Evolutionary conservation across 2,797 vertebrate genomes (phyloP).

Genomic region (Phaenicophaeus curvirostris): DNA sequence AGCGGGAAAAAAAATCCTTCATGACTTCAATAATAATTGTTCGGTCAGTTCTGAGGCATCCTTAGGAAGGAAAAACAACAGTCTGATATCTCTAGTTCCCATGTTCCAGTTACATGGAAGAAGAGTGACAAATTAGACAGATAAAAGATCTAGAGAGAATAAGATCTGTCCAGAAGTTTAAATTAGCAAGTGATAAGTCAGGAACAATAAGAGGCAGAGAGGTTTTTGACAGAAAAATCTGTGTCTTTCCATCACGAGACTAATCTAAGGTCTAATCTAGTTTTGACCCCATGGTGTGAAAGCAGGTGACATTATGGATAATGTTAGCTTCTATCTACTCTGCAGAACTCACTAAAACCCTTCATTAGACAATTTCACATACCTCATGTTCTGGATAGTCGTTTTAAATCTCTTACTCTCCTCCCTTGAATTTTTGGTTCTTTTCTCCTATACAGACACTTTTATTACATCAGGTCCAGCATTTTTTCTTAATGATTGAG

Average conservation of each 20-base stretch:
- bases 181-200: not conserved
- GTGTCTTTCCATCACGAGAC: not conserved
- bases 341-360: not conserved
- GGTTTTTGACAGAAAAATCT: not conserved
- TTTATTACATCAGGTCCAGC: not conserved
- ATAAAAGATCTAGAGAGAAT: not conserved
- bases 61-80: not conserved
- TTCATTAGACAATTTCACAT: not conserved
- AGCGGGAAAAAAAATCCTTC: slow-evolving; percentile 16
- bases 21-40: not conserved
- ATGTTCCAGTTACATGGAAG: not conserved
- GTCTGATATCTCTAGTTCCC: not conserved
- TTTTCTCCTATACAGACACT: not conserved
- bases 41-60: slow-evolving; percentile 6
- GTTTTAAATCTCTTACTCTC: not conserved
- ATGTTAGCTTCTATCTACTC: not conserved
- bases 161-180: not conserved
- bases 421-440: not conserved
- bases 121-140: not conserved
- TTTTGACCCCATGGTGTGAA: not conserved
- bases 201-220: not conserved
- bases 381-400: not conserved
- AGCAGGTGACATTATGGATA: not conserved
- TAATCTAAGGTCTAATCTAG: not conserved
- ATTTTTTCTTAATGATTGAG: not conserved